Evolutionary conservation across 2,113 vertebrate genomes (phyloP), one percentile per base, ranked within the genome.

Genomic region (Marmota monax): DNA sequence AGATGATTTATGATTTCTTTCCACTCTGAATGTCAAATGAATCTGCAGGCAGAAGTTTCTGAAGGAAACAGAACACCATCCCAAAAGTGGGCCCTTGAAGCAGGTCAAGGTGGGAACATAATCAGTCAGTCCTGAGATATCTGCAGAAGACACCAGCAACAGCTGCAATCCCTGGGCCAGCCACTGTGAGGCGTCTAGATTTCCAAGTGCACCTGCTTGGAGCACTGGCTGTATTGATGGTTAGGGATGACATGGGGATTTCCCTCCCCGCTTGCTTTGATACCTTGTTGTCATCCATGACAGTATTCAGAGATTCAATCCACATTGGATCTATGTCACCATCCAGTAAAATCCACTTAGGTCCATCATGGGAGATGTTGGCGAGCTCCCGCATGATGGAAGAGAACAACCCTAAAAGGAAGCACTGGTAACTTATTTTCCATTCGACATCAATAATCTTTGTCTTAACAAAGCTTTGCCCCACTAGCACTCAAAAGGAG

Each of bases 211-310:
- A 4, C 5, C n/a, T 27, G 53, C 58, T 9, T 32, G 8, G 61
- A 20, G 27, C 27, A 51, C 56, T 34, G 53, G 37, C 18, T 84
- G 86, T 5, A 5, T 0, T 48, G 34, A 32, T 45, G 25, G 76
- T 4, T 53, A 69, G 32, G n/a, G 42, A 4, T 14, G 45, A 45
- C 0, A 0, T 25, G 17, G 58, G 58, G 9, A 17, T 5, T 14
- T 37, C n/a, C 9, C 11, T 12, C 2, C 39, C 37, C 3, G 0
- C 45, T 7, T 29, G 20, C 12, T 42, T 69, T 69, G 53, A 96
- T 99, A 99, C 99, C 99, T 99, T 99, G 98, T 99, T 99, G 98
- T 99, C 99, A 98, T 99, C 99, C 99, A 99, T 99, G 98, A 99
- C 99, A 1, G 99, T 99, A 98, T 99, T 99, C 80, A 99, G 99